Base-by-base conservation (phyloP, 2,888 invertebrate species). In the Leucozona laternaria region DNA sequence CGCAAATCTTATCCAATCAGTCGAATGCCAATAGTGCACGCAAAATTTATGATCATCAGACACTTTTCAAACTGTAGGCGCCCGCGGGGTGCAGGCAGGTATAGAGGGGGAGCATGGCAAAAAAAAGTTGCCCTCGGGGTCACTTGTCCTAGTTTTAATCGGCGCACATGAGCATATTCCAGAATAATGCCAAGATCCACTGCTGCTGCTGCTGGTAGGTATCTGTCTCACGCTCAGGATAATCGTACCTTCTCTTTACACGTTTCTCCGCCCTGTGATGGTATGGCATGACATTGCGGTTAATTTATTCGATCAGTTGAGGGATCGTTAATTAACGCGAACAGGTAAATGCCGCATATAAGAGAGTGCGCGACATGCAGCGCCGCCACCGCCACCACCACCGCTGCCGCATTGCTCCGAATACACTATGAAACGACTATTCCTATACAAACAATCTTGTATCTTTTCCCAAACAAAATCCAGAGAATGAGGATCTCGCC, bases 281-380 rank as follows among this genome's bases (percentile, higher is more conserved):
- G 64, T 48, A 60, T 58, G 66, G 80, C 85, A 81, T 81, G 81
- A 82, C 86, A 86, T 82, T 73, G 50, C 72, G 64, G 84, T 87
- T 88, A 88, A 88, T 88, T 88, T 88, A 88, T 87, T 87, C 87
- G 88, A 88, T 88, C 88, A 88, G 79, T 82, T 87, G 88, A 85
- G 79, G 88, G 88, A 88, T 88, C 88, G 88, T 88, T 88, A 88
- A 88, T 88, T 88, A 88, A 88, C 88, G 88, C 88, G 88, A 88
- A 83, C 82, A 80, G 80, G 83, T 83, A 84, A 88, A 80, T 80
- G 83, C 78, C 73, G 76, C 79, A 68, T 77, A 64, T 64, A 40
- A 62, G 43, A 64, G 79, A 71, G 72, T 76, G 79, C 60, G 66
- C 76, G 60, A 50, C 53, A 64, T 50, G 50, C 57, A 17, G 17